Conservation (phyloP, 2,797 vertebrate genomes). For the Lacerta bilineata region DNA sequence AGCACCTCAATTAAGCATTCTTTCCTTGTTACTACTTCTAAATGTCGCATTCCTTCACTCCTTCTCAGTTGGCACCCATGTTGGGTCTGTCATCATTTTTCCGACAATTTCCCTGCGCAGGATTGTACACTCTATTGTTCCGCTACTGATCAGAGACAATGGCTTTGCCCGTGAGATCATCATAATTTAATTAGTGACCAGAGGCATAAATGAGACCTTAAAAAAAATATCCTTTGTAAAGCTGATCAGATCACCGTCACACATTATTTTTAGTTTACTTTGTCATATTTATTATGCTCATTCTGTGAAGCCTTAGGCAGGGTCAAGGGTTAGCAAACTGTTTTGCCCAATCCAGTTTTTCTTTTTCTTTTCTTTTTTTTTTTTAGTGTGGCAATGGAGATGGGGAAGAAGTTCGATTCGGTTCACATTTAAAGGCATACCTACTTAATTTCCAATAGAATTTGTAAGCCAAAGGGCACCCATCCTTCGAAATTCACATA, state of each 20-base stretch:
- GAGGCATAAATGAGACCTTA: conserved; percentile 2
- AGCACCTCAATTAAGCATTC: conserved; percentile 12
- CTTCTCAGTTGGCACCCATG: not conserved
- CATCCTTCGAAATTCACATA: too few relatives aligned
- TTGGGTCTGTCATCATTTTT: conserved; percentile 7
- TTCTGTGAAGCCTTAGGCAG: not conserved
- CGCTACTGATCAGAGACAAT: conserved; percentile 2
- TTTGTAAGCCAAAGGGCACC: too few relatives aligned
- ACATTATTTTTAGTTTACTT: not conserved
- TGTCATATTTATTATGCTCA: not conserved
- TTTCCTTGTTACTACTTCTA: conserved; percentile 26
- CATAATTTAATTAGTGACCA: conserved; percentile 19
- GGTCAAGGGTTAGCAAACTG: not conserved
- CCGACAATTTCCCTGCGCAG: not conserved
- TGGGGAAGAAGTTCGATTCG: too few relatives aligned
- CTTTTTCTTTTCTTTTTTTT: not conserved
- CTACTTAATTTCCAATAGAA: too few relatives aligned
- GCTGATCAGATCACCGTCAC: not conserved
- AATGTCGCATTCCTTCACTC: conserved; percentile 15
- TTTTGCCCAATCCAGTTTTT: not conserved
- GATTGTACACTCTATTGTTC: conserved; percentile 2
- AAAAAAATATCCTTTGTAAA: not conserved
- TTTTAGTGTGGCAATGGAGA: not conserved
- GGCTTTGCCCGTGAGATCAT: conserved; percentile 17
- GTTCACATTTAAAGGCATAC: too few relatives aligned